These are phyloP conservation scores for Troides aeacus DNA, from an alignment of 2,888 invertebrate species.

Conservation along the genomic window DNA sequence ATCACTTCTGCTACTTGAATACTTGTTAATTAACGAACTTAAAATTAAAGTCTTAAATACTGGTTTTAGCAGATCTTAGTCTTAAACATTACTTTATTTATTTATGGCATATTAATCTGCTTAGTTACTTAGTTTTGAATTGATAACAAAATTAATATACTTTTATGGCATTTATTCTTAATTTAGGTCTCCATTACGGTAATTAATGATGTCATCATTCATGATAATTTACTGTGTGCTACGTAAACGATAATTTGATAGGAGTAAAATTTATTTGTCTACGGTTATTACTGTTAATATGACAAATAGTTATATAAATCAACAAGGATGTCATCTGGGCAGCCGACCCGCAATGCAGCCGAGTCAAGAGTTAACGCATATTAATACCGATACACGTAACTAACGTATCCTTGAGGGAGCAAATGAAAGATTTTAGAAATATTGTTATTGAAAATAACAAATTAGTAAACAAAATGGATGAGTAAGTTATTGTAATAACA, in stretches of 20 bases:
- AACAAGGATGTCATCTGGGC: constrained; percentile 7
- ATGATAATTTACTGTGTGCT: neutral
- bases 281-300: constrained; percentile 16
- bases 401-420: neutral
- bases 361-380: neutral
- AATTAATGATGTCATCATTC: neutral
- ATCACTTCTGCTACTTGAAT: neutral
- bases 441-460: no score
- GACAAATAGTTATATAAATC: constrained; percentile 20
- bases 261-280: constrained; percentile 4
- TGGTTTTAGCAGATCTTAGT: neutral
- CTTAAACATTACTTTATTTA: neutral
- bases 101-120: neutral
- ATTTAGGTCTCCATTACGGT: neutral
- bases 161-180: neutral
- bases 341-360: constrained; percentile 10
- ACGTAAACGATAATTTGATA: neutral
- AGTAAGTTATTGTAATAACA: no score
- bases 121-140: neutral
- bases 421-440: neutral
- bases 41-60: neutral
- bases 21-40: neutral
- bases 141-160: neutral
- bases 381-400: neutral
- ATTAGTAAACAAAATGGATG: no score